A percentile compares a stretch with the other conserved stretches of the same genome.
Conservation (phyloP, 1,140 invertebrate genomes). For the Atopsyche davidsoni region DNA sequence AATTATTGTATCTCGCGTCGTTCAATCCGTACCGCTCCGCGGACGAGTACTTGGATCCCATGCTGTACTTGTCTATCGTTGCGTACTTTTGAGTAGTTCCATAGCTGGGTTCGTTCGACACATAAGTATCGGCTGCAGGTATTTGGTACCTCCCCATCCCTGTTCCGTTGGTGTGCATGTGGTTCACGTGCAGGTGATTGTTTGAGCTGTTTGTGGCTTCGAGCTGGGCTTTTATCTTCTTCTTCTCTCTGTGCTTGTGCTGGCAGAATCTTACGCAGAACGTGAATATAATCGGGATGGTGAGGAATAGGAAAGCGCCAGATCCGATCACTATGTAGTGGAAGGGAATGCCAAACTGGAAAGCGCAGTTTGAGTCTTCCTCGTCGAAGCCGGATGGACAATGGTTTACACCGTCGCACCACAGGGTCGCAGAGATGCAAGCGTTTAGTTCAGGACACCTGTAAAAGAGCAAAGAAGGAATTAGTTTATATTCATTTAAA, state of each 20-base stretch:
- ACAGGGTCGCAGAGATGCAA: constrained; percentile 64
- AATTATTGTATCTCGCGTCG: constrained; percentile 46
- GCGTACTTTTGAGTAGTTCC: constrained; percentile 48
- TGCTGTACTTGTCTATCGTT: constrained; percentile 48
- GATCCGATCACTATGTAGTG: constrained; percentile 58
- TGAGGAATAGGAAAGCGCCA: constrained; percentile 49
- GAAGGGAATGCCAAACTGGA: constrained; percentile 59
- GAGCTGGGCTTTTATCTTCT: constrained; percentile 51
- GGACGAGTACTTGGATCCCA: constrained; percentile 47
- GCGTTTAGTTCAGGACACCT: constrained; percentile 66
- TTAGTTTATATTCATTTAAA: neutral
- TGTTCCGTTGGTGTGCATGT: constrained; percentile 48
- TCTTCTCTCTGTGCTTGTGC: constrained; percentile 56
- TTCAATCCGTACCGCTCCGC: constrained; percentile 39
- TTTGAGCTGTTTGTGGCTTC: constrained; percentile 43
- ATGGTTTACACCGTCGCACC: constrained; percentile 66
- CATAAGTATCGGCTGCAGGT: constrained; percentile 22
- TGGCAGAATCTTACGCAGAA: constrained; percentile 58
- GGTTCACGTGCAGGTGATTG: constrained; percentile 54
- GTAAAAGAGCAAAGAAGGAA: constrained; percentile 32
- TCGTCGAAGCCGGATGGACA: constrained; percentile 72
- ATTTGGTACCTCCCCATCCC: constrained; percentile 41
- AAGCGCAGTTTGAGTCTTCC: constrained; percentile 62
- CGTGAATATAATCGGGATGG: constrained; percentile 52
- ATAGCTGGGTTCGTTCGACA: constrained; percentile 36